Percentiles rank a stretch among this genome's conserved stretches.
Conservation (phyloP, 2,888 invertebrate species). For the Graphium colonna region DNA sequence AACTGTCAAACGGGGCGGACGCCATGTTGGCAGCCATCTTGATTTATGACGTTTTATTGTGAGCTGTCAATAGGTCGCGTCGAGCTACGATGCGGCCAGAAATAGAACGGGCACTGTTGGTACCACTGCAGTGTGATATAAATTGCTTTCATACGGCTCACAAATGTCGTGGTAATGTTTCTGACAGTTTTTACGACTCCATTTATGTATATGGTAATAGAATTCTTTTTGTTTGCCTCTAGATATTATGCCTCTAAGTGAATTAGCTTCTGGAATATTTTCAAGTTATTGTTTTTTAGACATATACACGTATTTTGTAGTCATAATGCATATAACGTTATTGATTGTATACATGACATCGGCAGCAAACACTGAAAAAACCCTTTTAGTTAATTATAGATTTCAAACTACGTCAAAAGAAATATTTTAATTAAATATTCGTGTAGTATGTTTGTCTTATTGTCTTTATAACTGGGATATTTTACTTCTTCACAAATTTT, state of each 20-base stretch:
- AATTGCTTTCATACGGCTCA: not conserved
- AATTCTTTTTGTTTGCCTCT: no score
- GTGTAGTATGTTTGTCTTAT: no score
- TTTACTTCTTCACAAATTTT: no score
- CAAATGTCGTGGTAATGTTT: not conserved
- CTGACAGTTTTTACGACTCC: not conserved
- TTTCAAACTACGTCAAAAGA: no score
- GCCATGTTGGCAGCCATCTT: constrained; percentile 74
- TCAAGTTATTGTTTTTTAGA: no score
- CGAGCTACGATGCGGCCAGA: constrained; percentile 38
- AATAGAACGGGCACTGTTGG: constrained; percentile 19
- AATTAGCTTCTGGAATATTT: not conserved
- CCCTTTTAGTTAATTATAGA: no score
- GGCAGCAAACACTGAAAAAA: no score
- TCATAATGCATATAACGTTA: no score
- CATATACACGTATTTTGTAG: no score
- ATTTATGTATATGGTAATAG: not conserved
- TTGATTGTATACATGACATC: no score
- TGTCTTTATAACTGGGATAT: no score
- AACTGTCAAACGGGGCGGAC: constrained; percentile 64
- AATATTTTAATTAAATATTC: no score
- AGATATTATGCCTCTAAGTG: not conserved
- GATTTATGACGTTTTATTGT: constrained; percentile 68
- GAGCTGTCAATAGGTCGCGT: constrained; percentile 61
- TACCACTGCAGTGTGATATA: constrained; percentile 15